phyloP scores from a whole-genome alignment of 2,888 invertebrate genomes.

The Diaphora mendica region DNA sequence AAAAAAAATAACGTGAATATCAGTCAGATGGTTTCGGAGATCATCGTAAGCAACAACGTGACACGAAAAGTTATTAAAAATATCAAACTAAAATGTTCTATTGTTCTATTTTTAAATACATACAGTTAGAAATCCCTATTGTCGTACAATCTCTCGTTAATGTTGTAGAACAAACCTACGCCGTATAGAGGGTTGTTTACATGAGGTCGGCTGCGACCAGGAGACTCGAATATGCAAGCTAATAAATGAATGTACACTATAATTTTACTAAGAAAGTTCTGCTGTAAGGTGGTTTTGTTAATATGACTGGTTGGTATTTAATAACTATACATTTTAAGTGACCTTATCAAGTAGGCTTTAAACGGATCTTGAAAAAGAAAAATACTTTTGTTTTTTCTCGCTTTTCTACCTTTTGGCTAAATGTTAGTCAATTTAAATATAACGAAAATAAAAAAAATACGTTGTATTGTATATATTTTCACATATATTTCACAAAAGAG shows the following conservation, averaged over 20 bases:
- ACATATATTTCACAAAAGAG: background rate
- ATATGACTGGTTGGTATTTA: background rate
- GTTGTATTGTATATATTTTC: too few species aligned
- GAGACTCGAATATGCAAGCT: conserved; percentile 35
- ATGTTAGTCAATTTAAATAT: background rate
- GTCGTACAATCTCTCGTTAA: conserved; percentile 33
- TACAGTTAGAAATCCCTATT: conserved; percentile 21
- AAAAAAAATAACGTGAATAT: too few species aligned
- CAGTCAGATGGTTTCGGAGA: too few species aligned
- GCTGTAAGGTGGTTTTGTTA: conserved; percentile 19
- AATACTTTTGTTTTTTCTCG: background rate
- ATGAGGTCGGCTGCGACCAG: conserved; percentile 35
- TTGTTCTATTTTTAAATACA: background rate
- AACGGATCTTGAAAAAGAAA: background rate
- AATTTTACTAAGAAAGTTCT: conserved; percentile 31
- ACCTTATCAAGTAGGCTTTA: too few species aligned
- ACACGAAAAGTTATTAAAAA: too few species aligned
- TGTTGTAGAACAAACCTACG: conserved; percentile 35
- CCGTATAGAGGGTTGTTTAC: conserved; percentile 43
- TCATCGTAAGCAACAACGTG: too few species aligned
- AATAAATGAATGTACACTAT: conserved; percentile 37
- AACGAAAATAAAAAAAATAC: background rate
- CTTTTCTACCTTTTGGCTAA: background rate
- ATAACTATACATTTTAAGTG: too few species aligned
- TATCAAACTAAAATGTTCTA: background rate